These are phyloP conservation scores for Gymnogyps californianus DNA, from an alignment of 2,113 vertebrate genomes.

Conservation along the genomic window DNA sequence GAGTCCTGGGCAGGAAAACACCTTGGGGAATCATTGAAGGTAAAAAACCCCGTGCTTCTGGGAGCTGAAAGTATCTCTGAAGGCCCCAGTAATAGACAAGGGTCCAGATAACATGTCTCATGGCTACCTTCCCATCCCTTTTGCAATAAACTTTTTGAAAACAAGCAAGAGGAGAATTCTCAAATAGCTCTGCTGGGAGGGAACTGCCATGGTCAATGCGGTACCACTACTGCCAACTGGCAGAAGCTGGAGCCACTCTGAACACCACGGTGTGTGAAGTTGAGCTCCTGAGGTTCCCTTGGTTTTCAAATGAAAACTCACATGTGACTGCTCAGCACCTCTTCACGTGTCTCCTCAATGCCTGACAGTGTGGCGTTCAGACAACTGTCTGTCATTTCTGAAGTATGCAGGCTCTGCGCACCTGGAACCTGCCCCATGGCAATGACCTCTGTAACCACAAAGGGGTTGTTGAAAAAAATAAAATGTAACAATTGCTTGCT, in stretches of 20 bases:
- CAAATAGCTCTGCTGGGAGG: not conserved
- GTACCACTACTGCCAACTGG: not conserved
- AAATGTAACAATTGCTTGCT: not conserved
- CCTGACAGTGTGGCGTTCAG: rapidly evolving
- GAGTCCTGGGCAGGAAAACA: constrained; percentile 93
- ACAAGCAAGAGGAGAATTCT: not conserved
- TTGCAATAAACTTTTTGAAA: not conserved
- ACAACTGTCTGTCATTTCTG: not conserved
- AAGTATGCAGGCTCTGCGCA: not conserved
- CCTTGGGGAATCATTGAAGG: constrained; percentile 97
- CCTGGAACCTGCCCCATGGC: not conserved
- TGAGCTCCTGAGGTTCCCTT: not conserved
- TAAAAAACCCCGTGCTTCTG: constrained; percentile 34
- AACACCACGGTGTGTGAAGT: not conserved
- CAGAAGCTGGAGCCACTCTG: not conserved
- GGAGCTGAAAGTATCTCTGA: not conserved
- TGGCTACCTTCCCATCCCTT: not conserved
- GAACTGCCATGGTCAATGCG: not conserved
- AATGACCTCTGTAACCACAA: not conserved
- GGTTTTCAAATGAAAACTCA: not conserved
- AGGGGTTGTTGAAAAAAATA: not conserved
- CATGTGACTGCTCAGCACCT: not conserved
- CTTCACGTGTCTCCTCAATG: not conserved
- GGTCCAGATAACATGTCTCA: not conserved
- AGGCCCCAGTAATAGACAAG: not conserved